These are phyloP conservation scores for Horisme vitalbata DNA, from an alignment of 2,888 invertebrate species.

Conservation along the genomic window DNA sequence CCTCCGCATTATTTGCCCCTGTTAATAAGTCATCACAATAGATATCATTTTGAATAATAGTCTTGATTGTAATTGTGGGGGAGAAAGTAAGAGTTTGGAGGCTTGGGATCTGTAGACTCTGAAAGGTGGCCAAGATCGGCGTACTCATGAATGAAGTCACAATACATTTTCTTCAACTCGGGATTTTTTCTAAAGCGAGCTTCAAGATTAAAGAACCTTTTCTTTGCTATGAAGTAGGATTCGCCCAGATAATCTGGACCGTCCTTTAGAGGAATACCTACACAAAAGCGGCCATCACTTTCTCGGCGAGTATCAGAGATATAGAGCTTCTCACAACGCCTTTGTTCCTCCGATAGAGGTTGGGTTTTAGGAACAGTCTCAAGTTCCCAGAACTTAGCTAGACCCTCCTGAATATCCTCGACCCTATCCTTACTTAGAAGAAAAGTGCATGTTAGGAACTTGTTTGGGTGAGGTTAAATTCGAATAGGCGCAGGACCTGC, in stretches of 20 bases:
- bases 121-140: too few relatives aligned
- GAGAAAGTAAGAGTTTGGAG: too few relatives aligned
- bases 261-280: neutral
- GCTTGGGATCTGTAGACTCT: too few relatives aligned
- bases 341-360: neutral
- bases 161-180: too few relatives aligned
- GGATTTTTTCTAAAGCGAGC: too few relatives aligned
- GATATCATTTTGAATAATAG: constrained; percentile 34
- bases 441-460: too few relatives aligned
- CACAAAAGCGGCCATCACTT: neutral
- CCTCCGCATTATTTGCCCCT: constrained; percentile 17
- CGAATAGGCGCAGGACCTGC: constrained; percentile 6
- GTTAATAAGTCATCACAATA: constrained; percentile 36
- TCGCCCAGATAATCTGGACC: neutral
- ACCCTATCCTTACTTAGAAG: too few relatives aligned
- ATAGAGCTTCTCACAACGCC: neutral
- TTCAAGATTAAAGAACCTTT: neutral
- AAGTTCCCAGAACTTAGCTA: neutral
- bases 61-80: constrained; percentile 19
- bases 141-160: too few relatives aligned
- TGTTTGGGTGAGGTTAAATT: too few relatives aligned
- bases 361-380: neutral
- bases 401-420: too few relatives aligned
- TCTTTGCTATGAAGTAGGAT: constrained; percentile 10
- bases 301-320: neutral